Percentiles rank a stretch among this genome's conserved stretches.
Conservation (phyloP, 1,140 invertebrate genomes). For the Artemia franciscana region DNA sequence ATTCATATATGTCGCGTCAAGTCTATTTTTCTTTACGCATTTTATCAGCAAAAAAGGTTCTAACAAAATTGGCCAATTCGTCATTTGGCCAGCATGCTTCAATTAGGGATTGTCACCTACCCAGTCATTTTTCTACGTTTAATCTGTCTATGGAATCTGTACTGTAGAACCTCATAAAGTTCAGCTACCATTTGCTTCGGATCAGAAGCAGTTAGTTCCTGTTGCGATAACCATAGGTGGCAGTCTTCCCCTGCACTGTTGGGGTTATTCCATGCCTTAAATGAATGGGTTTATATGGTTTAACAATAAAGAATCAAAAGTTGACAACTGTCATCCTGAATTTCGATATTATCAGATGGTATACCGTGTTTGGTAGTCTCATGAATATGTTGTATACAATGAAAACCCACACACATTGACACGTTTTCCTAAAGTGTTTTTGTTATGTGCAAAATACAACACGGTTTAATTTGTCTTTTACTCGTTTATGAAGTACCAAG, state of each 20-base stretch:
- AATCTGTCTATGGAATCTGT: background rate
- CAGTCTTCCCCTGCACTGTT: background rate
- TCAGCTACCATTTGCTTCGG: background rate
- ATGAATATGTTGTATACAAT: background rate
- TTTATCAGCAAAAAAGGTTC: background rate
- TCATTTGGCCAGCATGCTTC: background rate
- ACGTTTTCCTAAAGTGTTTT: no score
- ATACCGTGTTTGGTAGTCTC: background rate
- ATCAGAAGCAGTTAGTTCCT: background rate
- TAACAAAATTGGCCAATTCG: background rate
- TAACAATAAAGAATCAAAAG: background rate
- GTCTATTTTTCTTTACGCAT: no score
- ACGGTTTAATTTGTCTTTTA: no score
- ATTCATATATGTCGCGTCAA: no score
- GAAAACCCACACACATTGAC: no score
- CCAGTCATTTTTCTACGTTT: background rate
- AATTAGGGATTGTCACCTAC: background rate
- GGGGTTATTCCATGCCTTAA: background rate
- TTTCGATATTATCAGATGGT: background rate
- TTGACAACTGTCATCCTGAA: background rate
- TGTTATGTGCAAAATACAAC: no score
- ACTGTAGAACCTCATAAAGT: background rate
- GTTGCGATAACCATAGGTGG: background rate
- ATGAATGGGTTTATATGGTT: background rate
- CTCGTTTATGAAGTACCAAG: no score